phyloP scores from a whole-genome alignment of 2,888 invertebrate genomes.

The Acleris holmiana region DNA sequence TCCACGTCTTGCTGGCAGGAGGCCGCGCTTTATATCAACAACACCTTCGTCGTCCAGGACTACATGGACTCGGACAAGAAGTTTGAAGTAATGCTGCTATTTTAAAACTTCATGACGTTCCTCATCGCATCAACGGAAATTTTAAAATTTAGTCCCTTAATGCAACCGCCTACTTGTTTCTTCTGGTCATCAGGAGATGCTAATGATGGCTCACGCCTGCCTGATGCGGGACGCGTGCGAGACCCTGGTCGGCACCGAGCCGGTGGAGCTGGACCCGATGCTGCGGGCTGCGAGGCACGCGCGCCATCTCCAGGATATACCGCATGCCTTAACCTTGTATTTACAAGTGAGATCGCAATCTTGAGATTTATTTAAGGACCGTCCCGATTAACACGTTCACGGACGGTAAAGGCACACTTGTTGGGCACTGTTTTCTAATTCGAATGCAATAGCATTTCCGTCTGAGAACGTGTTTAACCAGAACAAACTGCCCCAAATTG shows the following conservation, averaged over 20 bases:
- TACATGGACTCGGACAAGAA: conserved; percentile 60
- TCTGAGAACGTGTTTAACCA: no score
- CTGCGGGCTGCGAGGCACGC: conserved; percentile 70
- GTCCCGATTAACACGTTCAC: no score
- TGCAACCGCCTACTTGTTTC: no score
- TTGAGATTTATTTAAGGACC: neutral
- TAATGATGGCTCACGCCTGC: conserved; percentile 70
- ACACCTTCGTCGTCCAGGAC: conserved; percentile 65
- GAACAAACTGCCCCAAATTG: no score
- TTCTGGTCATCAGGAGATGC: conserved; percentile 58
- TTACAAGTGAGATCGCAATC: conserved; percentile 53
- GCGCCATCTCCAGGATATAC: conserved; percentile 65
- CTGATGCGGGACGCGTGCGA: conserved; percentile 57
- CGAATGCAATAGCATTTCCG: no score
- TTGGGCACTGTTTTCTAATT: no score
- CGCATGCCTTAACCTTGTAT: conserved; percentile 67
- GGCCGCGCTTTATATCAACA: conserved; percentile 70
- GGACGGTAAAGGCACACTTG: no score
- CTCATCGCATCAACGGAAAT: no score
- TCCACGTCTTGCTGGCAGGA: conserved; percentile 70
- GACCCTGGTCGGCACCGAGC: conserved; percentile 49
- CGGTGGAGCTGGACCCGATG: conserved; percentile 44
- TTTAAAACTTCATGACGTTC: no score
- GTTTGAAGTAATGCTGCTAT: conserved; percentile 57
- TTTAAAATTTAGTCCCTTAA: no score